Percentiles rank a stretch among this genome's conserved stretches.
Evolutionary conservation across 1,140 invertebrate genomes (phyloP).

Genomic region (Neodiprion lecontei): DNA sequence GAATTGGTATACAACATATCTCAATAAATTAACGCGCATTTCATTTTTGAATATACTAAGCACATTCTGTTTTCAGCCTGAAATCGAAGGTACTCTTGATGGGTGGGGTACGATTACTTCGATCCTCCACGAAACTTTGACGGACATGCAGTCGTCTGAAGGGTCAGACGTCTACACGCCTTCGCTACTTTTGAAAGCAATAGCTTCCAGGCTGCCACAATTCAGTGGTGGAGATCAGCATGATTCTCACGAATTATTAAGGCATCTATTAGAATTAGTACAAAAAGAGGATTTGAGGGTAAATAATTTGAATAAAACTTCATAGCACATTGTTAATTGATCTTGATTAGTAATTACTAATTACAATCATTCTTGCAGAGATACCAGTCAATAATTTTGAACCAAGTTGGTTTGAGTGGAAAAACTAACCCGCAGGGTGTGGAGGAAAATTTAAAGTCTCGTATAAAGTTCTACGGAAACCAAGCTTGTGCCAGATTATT

Average conservation of each 20-base stretch:
- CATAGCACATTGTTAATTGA: conserved; percentile 4
- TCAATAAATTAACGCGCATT: conserved; percentile 19
- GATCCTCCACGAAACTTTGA: conserved; percentile 49
- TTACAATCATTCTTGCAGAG: conserved; percentile 63
- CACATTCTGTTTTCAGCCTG: conserved; percentile 55
- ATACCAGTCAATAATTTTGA: conserved; percentile 79
- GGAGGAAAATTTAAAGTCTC: conserved; percentile 75
- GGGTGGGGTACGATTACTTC: conserved; percentile 72
- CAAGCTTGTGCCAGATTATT: conserved; percentile 83
- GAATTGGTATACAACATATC: conserved; percentile 46
- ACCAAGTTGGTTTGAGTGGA: conserved; percentile 71
- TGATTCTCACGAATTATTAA: conserved; percentile 93
- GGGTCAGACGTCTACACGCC: conserved; percentile 73
- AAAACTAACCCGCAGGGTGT: conserved; percentile 74
- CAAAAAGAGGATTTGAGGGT: conserved; percentile 60
- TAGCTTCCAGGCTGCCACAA: conserved; percentile 80
- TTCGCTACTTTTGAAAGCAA: conserved; percentile 73
- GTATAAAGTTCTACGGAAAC: conserved; percentile 82
- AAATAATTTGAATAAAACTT: conserved; percentile 21
- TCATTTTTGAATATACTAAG: conserved; percentile 25
- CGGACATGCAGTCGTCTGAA: conserved; percentile 55
- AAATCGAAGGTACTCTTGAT: conserved; percentile 71
- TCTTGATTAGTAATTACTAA: not conserved
- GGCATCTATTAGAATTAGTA: conserved; percentile 87
- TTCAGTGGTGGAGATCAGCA: conserved; percentile 96